These are phyloP conservation scores for Prinia subflava DNA, from an alignment of 2,113 vertebrate genomes.

Conservation along the genomic window DNA sequence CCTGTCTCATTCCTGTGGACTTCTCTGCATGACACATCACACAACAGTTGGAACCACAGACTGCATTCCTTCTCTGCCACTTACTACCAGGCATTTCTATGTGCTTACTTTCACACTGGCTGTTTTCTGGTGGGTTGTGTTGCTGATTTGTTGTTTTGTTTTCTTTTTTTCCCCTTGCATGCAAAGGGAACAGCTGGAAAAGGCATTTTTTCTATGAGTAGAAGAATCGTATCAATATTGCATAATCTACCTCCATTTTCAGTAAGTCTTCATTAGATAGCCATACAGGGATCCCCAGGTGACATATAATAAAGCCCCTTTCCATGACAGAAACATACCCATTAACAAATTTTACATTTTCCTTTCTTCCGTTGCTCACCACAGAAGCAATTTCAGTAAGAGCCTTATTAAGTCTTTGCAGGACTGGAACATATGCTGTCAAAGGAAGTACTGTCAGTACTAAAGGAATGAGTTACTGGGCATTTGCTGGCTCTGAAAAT, in stretches of 20 bases:
- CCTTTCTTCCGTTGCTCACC: slow-evolving; percentile 46
- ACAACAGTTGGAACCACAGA: rapidly evolving
- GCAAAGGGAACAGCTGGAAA: not conserved
- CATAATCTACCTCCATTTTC: slow-evolving; percentile 35
- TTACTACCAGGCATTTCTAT: not conserved
- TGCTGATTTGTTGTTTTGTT: not conserved
- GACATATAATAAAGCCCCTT: slow-evolving; percentile 27
- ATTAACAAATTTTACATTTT: slow-evolving; percentile 52
- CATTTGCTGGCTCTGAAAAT: not conserved
- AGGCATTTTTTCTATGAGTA: not conserved
- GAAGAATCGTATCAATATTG: slow-evolving; percentile 5
- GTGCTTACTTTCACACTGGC: not conserved
- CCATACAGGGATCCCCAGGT: slow-evolving; percentile 26
- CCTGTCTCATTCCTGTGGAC: not conserved
- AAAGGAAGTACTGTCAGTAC: not conserved
- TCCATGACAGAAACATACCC: slow-evolving; percentile 31
- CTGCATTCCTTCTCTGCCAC: not conserved
- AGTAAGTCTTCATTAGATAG: slow-evolving; percentile 27
- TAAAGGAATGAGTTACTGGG: not conserved
- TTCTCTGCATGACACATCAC: not conserved
- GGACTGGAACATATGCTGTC: not conserved
- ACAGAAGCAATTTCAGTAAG: slow-evolving; percentile 51
- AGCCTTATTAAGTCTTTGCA: slow-evolving; percentile 12
- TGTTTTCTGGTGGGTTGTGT: not conserved
- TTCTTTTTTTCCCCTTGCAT: not conserved